phyloP scores from a whole-genome alignment of 2,888 invertebrate species.

The Cephus runcator region DNA sequence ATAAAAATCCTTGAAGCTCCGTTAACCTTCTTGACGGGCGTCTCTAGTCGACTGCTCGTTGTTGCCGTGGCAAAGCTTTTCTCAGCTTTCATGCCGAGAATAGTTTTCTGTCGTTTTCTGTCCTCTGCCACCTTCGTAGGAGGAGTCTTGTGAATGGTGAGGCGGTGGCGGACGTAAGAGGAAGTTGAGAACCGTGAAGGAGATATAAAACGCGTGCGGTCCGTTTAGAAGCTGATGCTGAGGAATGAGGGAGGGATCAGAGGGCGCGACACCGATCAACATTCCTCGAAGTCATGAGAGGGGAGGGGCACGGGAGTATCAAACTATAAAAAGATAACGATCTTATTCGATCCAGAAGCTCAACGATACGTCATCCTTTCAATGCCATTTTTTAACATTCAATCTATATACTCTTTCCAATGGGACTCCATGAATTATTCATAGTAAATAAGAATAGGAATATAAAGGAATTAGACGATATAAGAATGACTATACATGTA shows the following conservation, averaged over 20 bases:
- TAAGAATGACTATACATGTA: neutral
- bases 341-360: neutral
- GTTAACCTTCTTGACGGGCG: neutral
- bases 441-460: neutral
- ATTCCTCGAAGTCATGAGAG: neutral
- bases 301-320: neutral
- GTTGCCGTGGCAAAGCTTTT: neutral
- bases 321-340: neutral
- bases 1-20: neutral
- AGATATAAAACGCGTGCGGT: slow-evolving; percentile 42
- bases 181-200: slow-evolving; percentile 15
- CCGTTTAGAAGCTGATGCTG: slow-evolving; percentile 39
- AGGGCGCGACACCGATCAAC: neutral
- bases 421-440: neutral
- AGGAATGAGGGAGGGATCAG: slow-evolving; percentile 30
- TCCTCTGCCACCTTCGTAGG: neutral
- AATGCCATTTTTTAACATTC: neutral
- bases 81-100: slow-evolving; percentile 40
- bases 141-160: neutral
- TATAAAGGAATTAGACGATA: neutral
- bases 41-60: neutral
- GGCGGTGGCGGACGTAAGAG: neutral
- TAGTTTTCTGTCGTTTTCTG: slow-evolving; percentile 31
- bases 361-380: neutral
- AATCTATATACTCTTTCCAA: neutral